These are phyloP conservation scores for Numida meleagris DNA, from an alignment of 2,113 vertebrate species.

Conservation along the genomic window DNA sequence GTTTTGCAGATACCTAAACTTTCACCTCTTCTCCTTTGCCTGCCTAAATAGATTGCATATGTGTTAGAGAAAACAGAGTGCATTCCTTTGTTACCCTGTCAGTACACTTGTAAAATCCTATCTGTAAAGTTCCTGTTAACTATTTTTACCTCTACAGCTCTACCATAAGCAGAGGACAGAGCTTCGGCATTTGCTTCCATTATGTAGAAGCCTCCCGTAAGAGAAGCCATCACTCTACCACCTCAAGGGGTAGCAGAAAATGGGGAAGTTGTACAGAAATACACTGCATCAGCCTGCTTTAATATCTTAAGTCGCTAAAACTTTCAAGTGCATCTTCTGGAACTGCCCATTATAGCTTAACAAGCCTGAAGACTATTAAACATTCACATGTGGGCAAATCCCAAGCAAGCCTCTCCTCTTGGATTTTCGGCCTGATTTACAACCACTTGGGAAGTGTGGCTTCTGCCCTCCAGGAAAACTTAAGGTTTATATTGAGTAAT, in stretches of 20 bases:
- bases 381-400: not conserved
- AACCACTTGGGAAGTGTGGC: not conserved
- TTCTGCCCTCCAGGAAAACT: not conserved
- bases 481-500: not conserved
- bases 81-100: not conserved
- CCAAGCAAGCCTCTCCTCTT: not conserved
- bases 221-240: not conserved
- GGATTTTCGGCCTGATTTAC: not conserved
- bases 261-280: not conserved
- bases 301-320: not conserved
- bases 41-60: not conserved
- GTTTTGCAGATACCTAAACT: not conserved
- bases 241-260: not conserved
- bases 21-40: not conserved
- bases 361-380: not conserved
- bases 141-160: not conserved
- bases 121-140: not conserved
- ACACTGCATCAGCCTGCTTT: not conserved
- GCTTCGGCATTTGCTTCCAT: not conserved
- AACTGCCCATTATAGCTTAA: not conserved
- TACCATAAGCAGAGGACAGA: not conserved
- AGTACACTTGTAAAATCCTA: not conserved
- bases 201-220: rapidly evolving
- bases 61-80: not conserved
- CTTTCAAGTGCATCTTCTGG: not conserved